phyloP scores from a whole-genome alignment of 2,113 vertebrate species.

The Heptranchias perlo region DNA sequence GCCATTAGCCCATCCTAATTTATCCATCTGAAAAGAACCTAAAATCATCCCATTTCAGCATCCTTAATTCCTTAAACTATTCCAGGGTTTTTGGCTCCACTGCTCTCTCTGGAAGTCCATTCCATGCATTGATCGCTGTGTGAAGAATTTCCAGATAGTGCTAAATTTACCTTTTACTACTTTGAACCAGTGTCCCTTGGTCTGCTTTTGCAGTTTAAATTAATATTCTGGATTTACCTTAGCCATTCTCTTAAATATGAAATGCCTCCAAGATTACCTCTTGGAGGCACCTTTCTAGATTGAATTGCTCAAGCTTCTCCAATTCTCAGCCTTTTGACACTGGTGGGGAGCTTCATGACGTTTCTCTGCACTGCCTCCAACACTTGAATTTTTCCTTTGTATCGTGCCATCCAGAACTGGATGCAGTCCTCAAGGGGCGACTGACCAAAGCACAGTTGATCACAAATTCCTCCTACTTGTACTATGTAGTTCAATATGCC shows the following conservation, averaged over 20 bases:
- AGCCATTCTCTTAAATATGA: background rate
- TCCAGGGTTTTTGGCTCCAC: background rate
- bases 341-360: background rate
- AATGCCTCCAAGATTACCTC: background rate
- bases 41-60: background rate
- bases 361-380: background rate
- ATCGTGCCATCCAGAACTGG: background rate
- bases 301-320: background rate
- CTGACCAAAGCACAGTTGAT: background rate
- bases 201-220: background rate
- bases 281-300: background rate
- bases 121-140: background rate
- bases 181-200: background rate
- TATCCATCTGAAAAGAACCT: background rate
- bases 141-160: background rate
- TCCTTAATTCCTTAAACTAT: background rate
- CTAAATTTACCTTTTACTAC: background rate
- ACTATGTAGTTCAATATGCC: background rate
- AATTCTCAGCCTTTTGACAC: too few relatives aligned
- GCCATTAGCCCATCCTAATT: background rate
- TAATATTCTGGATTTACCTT: background rate
- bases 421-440: background rate
- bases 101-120: background rate
- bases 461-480: background rate
- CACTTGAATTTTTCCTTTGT: background rate